These are phyloP conservation scores for Genyomyrus donnyi DNA, from an alignment of 2,113 vertebrate species.

Conservation along the genomic window DNA sequence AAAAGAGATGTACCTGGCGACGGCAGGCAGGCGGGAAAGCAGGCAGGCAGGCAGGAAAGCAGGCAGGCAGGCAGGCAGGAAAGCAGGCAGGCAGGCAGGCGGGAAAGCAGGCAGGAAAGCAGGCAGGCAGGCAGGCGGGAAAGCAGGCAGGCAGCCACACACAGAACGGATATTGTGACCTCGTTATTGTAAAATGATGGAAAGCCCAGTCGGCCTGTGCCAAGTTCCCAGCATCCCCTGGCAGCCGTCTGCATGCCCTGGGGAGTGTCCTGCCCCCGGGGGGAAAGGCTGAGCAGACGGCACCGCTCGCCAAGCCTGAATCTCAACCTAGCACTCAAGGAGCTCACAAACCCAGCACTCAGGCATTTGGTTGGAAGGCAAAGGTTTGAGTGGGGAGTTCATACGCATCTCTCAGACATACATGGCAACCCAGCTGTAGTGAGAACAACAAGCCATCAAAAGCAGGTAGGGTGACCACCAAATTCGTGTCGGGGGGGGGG, in stretches of 20 bases:
- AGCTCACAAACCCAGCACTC: not conserved
- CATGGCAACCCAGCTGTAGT: not conserved
- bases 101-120: not conserved
- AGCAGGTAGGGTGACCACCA: not conserved
- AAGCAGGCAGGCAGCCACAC: not conserved
- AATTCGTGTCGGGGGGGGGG: too few relatives aligned
- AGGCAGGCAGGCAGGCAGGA: too few relatives aligned
- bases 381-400: not conserved
- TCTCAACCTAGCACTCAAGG: not conserved
- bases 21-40: too few relatives aligned
- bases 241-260: not conserved
- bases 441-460: not conserved
- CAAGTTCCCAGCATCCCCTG: not conserved
- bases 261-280: not conserved
- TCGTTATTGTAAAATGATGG: not conserved
- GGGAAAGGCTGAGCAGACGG: not conserved
- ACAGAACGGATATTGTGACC: not conserved
- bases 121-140: too few relatives aligned
- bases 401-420: not conserved
- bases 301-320: not conserved
- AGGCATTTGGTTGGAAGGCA: not conserved
- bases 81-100: not conserved
- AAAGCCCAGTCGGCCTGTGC: not conserved
- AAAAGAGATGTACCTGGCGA: not conserved
- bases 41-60: not conserved